Conservation (phyloP, 2,113 vertebrate genomes). For the Rafetus swinhoei region DNA sequence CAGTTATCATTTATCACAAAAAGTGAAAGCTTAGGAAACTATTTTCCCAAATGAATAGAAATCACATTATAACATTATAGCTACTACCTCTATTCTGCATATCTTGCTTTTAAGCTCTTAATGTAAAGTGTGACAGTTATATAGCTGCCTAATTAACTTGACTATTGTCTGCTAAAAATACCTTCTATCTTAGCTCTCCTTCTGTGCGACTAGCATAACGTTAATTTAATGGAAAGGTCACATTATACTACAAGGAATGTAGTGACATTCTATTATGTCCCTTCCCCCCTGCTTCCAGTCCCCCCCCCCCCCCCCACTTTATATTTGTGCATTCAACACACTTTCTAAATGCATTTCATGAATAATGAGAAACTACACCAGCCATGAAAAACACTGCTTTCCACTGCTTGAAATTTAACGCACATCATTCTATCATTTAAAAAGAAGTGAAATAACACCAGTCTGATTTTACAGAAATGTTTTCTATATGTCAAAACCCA, state of each 20-base stretch:
- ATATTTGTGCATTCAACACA: neutral
- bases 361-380: conserved; percentile 43
- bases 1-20: neutral
- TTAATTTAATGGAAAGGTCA: conserved; percentile 66
- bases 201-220: conserved; percentile 26
- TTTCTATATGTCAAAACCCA: neutral
- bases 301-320: neutral
- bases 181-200: conserved; percentile 34
- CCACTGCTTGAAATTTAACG: neutral
- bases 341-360: neutral
- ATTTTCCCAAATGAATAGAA: neutral
- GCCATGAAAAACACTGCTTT: conserved; percentile 16
- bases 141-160: conserved; percentile 61
- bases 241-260: conserved; percentile 40
- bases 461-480: neutral
- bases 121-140: conserved; percentile 28
- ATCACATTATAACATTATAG: neutral
- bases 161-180: conserved; percentile 47
- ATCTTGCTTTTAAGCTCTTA: conserved; percentile 17
- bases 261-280: conserved; percentile 37
- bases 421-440: neutral
- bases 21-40: neutral
- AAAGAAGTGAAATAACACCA: neutral
- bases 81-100: neutral
- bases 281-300: neutral